Conservation (phyloP, 2,113 vertebrate species). For the Hydrochoerus hydrochaeris region DNA sequence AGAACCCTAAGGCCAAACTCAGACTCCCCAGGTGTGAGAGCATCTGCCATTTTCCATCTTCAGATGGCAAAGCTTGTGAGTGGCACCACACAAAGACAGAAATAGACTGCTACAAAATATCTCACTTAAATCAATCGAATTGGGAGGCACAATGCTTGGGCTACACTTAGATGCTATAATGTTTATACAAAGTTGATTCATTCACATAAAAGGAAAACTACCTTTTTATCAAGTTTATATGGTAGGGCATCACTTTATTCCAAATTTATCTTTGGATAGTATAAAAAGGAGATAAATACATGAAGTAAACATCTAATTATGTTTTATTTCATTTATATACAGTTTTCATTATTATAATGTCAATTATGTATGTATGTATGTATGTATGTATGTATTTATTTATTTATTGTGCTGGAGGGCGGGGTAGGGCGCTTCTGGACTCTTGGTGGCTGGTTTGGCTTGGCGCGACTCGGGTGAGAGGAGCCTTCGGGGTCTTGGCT, state of each 20-base stretch:
- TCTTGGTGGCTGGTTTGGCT: rapidly evolving
- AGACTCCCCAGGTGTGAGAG: background rate
- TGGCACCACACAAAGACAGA: background rate
- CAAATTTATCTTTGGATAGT: background rate
- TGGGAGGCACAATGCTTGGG: background rate
- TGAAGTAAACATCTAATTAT: background rate
- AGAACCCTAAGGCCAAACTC: background rate
- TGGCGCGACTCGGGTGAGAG: rapidly evolving
- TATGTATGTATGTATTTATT: too few relatives aligned
- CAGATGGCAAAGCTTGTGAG: background rate
- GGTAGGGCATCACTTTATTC: background rate
- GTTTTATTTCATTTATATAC: background rate
- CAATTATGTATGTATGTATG: too few relatives aligned
- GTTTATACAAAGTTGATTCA: background rate
- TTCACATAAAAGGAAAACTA: background rate
- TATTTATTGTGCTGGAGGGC: too few relatives aligned
- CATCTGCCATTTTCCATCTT: background rate
- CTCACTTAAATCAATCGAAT: background rate
- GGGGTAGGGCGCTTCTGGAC: background rate
- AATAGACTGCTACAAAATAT: background rate
- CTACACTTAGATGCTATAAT: background rate
- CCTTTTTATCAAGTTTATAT: background rate
- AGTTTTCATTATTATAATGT: background rate
- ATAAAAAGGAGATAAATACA: background rate
- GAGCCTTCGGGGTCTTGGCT: rapidly evolving